Percentiles rank a stretch among this genome's conserved stretches.
These are phyloP conservation scores for Melolontha melolontha DNA, from an alignment of 2,888 invertebrate genomes.

Conservation along the genomic window DNA sequence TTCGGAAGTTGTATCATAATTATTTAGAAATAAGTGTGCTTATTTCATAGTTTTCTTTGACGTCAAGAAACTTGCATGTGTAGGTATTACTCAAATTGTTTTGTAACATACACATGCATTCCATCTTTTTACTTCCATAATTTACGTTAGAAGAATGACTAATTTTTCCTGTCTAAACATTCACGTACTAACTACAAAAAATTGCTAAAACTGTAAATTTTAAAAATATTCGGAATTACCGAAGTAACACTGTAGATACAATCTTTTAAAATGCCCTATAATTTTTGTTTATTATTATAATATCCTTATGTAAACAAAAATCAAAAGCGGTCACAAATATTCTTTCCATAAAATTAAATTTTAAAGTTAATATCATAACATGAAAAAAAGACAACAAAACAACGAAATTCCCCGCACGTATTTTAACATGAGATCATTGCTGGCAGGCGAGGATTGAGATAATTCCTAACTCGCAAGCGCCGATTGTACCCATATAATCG, in stretches of 20 bases:
- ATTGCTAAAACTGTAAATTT: too few relatives aligned
- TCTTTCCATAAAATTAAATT: too few relatives aligned
- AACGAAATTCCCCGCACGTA: not conserved
- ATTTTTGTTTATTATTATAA: not conserved
- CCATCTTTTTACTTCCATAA: not conserved
- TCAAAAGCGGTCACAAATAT: too few relatives aligned
- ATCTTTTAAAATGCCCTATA: too few relatives aligned
- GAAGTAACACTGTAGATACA: too few relatives aligned
- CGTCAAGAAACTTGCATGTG: not conserved
- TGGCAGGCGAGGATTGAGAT: not conserved
- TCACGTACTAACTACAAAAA: not conserved
- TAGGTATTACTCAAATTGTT: not conserved
- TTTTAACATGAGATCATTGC: not conserved
- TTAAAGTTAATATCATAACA: too few relatives aligned
- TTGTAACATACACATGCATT: not conserved
- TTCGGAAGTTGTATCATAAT: too few relatives aligned
- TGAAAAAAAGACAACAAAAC: too few relatives aligned
- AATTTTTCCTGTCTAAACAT: not conserved
- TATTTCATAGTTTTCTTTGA: not conserved
- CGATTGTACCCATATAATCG: constrained; percentile 29
- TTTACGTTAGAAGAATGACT: constrained; percentile 4
- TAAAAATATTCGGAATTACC: too few relatives aligned
- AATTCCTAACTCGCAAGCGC: constrained; percentile 41
- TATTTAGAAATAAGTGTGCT: too few relatives aligned
- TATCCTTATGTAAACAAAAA: not conserved